phyloP scores from a whole-genome alignment of 1,140 invertebrate genomes.

The Magallana angulata region DNA sequence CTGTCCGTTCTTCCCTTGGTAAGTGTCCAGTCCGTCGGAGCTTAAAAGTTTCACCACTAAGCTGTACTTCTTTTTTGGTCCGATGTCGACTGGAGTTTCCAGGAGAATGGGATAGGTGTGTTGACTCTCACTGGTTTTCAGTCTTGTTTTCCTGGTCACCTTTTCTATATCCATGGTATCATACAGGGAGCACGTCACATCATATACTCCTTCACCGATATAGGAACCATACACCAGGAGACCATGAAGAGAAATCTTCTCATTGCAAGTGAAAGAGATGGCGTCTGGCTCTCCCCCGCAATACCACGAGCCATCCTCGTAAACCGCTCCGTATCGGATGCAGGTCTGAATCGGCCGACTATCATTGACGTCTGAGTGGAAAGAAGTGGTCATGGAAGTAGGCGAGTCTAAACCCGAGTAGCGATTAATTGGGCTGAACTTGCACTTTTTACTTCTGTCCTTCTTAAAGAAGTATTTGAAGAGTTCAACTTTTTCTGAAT shows the following conservation, averaged over 20 bases:
- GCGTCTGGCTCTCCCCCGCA: slow-evolving; percentile 65
- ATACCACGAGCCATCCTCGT: slow-evolving; percentile 63
- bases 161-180: slow-evolving; percentile 52
- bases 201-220: slow-evolving; percentile 64
- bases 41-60: slow-evolving; percentile 58
- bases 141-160: slow-evolving; percentile 42
- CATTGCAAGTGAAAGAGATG: slow-evolving; percentile 54
- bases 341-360: slow-evolving; percentile 61
- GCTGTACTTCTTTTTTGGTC: slow-evolving; percentile 53
- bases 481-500: slow-evolving; percentile 62
- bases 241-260: slow-evolving; percentile 57
- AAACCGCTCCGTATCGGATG: slow-evolving; percentile 58
- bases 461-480: slow-evolving; percentile 65
- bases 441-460: slow-evolving; percentile 45
- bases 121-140: slow-evolving; percentile 63
- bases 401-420: slow-evolving; percentile 37
- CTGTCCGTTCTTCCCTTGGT: slow-evolving; percentile 62
- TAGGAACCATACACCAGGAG: slow-evolving; percentile 62
- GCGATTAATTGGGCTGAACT: slow-evolving; percentile 47
- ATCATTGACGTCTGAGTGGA: slow-evolving; percentile 44
- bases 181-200: slow-evolving; percentile 59
- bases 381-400: slow-evolving; percentile 38
- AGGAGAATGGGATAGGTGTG: slow-evolving; percentile 59
- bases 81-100: slow-evolving; percentile 54
- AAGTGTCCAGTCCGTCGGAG: slow-evolving; percentile 60